These are phyloP conservation scores for Daubentonia madagascariensis DNA, from an alignment of 2,113 vertebrate species.

Conservation along the genomic window DNA sequence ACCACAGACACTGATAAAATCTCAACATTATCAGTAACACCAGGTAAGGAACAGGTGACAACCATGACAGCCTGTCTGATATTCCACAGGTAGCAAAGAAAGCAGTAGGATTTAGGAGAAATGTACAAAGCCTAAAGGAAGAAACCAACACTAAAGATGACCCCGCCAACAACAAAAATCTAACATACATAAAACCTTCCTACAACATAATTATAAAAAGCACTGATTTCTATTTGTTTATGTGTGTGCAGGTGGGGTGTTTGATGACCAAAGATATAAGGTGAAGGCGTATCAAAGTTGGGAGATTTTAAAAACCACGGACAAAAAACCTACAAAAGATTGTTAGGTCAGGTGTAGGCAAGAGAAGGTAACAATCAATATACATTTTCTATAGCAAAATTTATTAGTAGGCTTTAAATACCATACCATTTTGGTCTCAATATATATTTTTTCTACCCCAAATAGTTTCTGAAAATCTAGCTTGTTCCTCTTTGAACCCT, in stretches of 20 bases:
- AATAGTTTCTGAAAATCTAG: not conserved
- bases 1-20: not conserved
- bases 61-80: not conserved
- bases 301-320: not conserved
- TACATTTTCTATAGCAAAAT: constrained; percentile 8
- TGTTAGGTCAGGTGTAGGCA: not conserved
- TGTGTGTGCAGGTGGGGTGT: not conserved
- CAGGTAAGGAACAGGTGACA: not conserved
- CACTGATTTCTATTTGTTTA: not conserved
- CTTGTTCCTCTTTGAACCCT: not conserved
- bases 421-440: not conserved
- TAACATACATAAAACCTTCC: not conserved
- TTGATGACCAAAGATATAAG: not conserved
- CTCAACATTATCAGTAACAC: not conserved
- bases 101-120: not conserved
- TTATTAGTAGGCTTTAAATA: not conserved
- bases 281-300: not conserved
- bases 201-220: not conserved
- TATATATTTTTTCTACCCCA: not conserved
- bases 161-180: not conserved
- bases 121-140: not conserved
- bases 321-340: not conserved
- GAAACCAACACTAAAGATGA: not conserved
- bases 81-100: not conserved
- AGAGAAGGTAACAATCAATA: not conserved